These are phyloP conservation scores for Aphidius ervi DNA, from an alignment of 1,140 invertebrate genomes.

Conservation along the genomic window DNA sequence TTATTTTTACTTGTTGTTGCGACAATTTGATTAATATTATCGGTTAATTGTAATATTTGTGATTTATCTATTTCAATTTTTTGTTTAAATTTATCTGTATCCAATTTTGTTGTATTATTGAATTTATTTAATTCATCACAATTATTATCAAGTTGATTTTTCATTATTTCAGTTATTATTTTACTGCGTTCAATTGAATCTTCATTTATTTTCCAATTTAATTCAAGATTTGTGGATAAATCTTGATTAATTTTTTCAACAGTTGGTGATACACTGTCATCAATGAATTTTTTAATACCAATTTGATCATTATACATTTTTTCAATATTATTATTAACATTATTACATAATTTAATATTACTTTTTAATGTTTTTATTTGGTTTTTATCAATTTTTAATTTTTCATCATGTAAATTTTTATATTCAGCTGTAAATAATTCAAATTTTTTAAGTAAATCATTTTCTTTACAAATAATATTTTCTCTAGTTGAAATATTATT, in stretches of 20 bases:
- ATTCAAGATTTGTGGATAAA: neutral
- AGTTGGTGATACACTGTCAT: neutral
- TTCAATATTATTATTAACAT: neutral
- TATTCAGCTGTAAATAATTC: neutral
- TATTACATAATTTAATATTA: constrained; percentile 2
- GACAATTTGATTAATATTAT: constrained; percentile 35
- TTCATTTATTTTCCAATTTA: neutral
- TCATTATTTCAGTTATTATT: neutral
- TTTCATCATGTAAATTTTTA: constrained; percentile 1
- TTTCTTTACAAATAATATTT: neutral
- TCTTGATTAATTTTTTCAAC: neutral
- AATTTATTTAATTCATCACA: constrained; percentile 4
- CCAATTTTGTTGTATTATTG: neutral
- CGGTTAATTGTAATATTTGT: neutral
- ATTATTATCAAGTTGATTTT: neutral
- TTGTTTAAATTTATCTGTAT: neutral
- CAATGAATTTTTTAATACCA: neutral
- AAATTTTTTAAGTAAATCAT: neutral
- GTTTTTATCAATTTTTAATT: neutral
- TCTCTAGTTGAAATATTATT: neutral
- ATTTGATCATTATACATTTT: neutral
- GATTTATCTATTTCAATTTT: neutral
- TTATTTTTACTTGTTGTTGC: constrained; percentile 31
- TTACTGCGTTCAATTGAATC: neutral
- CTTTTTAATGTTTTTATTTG: neutral